phyloP scores from a whole-genome alignment of 2,113 vertebrate genomes.

The Eulemur rufifrons region DNA sequence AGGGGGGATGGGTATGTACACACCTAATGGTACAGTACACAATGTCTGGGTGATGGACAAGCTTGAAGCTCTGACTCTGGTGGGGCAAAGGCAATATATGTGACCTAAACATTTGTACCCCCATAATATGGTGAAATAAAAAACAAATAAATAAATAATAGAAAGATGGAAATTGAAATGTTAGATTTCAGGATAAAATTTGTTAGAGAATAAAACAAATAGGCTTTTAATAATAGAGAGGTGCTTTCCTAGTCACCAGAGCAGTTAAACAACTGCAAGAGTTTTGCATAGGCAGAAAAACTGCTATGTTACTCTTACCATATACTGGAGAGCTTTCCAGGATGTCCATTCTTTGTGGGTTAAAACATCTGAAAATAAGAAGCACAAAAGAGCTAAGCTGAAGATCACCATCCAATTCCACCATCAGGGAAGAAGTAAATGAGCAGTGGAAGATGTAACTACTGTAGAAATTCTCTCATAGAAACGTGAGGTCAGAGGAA shows the following conservation, averaged over 20 bases:
- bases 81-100: no score
- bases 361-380: not conserved
- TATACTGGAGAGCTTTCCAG: not conserved
- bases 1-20: no score
- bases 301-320: not conserved
- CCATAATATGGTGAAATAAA: no score
- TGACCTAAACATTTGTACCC: no score
- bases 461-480: not conserved
- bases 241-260: not conserved
- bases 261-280: not conserved
- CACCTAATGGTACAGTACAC: no score
- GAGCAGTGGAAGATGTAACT: not conserved
- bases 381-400: accelerated
- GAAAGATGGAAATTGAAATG: not conserved
- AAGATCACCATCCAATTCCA: not conserved
- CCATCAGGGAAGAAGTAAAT: not conserved
- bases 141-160: no score
- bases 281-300: not conserved
- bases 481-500: not conserved
- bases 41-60: no score
- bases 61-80: no score
- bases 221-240: not conserved
- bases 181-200: not conserved
- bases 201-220: not conserved
- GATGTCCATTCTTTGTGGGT: not conserved